Evolutionary conservation across 2,797 vertebrate species (phyloP), one percentile per base, ranked within the genome.

Genomic region (Chanos chanos): DNA sequence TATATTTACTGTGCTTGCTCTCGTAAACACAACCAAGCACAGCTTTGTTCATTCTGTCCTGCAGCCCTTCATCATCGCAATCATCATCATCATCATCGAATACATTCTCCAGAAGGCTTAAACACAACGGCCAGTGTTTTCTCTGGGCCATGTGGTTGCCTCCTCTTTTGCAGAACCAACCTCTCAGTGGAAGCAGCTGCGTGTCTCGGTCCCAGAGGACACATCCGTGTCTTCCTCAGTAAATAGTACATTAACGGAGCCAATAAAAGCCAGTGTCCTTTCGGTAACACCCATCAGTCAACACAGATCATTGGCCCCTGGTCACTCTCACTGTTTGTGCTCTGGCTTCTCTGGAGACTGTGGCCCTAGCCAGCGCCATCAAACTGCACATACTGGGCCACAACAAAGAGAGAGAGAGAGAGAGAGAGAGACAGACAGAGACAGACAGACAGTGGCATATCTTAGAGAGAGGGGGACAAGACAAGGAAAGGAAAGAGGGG

Each of bases 321-420:
- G 58, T 54, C 57, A 55, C 24, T 58, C 61, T 55, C 68, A 55
- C 54, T 74, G 57, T 78, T 71, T 73, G 61, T 61, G 25, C 51
- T 33, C 33, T 21, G 49, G 41, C 49, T 64, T 72, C 50, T 65
- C 64, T 49, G 19, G 69, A 62, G 66, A 71, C 47, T 60, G 28
- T 13, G 55, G 39, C 61, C 55, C 73, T 48, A 47, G 51, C 71
- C 75, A 78, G 74, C 30, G 56, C 53, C 48, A 54, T 47, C 24
- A 86, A 82, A 83, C 79, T 76, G 72, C 70, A 27, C n/a, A n/a
- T n/a, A n/a, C 30, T 75, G 65, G 81, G 78, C 73, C 68, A 73
- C 69, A 77, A 77, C 30, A 81, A 75, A 76, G 70, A 64, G 52
- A 12, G 30, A 64, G 30, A 68, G 49, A 25, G 45, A 37, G 62